phyloP scores from a whole-genome alignment of 1,140 invertebrate genomes.

The Drosophila kohkoa region DNA sequence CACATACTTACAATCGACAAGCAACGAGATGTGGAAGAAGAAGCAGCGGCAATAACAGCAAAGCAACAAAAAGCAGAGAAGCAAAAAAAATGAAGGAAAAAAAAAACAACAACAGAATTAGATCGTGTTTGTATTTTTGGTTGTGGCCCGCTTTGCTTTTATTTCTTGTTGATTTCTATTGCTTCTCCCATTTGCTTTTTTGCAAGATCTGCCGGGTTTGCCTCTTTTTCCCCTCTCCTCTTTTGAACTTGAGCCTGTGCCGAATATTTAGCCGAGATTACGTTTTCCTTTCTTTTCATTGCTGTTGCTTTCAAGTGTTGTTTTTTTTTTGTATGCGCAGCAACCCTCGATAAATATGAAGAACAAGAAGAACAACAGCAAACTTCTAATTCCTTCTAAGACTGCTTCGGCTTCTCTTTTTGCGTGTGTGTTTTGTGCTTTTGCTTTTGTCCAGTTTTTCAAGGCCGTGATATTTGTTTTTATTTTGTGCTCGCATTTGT shows the following conservation, averaged over 20 bases:
- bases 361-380: slow-evolving; percentile 17
- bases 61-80: slow-evolving; percentile 5
- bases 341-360: slow-evolving; percentile 17
- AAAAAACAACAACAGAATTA: slow-evolving; percentile 30
- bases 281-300: slow-evolving; percentile 12
- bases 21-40: slow-evolving; percentile 20
- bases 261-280: slow-evolving; percentile 31
- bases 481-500: slow-evolving; percentile 48
- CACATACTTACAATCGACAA: slow-evolving; percentile 2
- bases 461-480: slow-evolving; percentile 69
- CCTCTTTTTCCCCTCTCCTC: background rate
- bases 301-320: slow-evolving; percentile 20
- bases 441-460: slow-evolving; percentile 53
- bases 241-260: slow-evolving; percentile 21
- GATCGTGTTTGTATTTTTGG: slow-evolving; percentile 51
- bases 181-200: slow-evolving; percentile 8
- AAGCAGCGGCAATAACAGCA: slow-evolving; percentile 5
- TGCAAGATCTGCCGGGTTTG: slow-evolving; percentile 18
- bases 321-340: background rate
- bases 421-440: slow-evolving; percentile 22
- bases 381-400: slow-evolving; percentile 57
- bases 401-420: slow-evolving; percentile 25
- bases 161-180: slow-evolving; percentile 49
- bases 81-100: slow-evolving; percentile 4
- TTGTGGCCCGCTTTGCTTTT: slow-evolving; percentile 40